Evolutionary conservation across 2,113 vertebrate genomes (phyloP).

Genomic region (Todiramphus chloris): DNA sequence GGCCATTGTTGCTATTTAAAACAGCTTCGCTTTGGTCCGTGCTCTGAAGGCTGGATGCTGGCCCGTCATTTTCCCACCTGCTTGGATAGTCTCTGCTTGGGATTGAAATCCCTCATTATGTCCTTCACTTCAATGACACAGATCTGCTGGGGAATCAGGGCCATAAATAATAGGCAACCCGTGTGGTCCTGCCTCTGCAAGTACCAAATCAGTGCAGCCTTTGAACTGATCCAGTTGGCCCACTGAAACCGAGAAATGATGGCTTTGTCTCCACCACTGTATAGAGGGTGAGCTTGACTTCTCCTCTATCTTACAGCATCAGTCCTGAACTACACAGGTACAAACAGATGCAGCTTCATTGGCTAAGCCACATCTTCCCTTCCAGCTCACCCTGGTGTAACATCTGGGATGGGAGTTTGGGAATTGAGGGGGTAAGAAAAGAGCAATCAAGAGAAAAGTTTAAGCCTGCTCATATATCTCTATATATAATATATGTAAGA

Average conservation of each 20-base stretch:
- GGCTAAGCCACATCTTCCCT: background rate
- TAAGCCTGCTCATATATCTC: background rate
- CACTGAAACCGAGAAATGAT: background rate
- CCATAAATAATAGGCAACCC: slow-evolving; percentile 1
- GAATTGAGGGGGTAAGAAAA: background rate
- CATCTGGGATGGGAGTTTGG: background rate
- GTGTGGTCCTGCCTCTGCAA: background rate
- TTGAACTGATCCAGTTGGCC: background rate
- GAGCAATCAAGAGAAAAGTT: background rate
- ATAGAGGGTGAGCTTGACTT: background rate
- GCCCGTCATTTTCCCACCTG: slow-evolving; percentile 45
- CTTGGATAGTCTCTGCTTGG: slow-evolving; percentile 53
- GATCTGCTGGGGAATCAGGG: background rate
- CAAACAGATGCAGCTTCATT: background rate
- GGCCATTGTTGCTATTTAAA: slow-evolving; percentile 62
- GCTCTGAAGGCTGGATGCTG: slow-evolving; percentile 36
- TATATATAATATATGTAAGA: background rate
- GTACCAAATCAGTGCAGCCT: slow-evolving; percentile 4
- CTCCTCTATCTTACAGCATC: background rate
- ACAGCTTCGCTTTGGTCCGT: background rate
- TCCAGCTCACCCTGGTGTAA: background rate
- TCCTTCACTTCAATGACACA: slow-evolving; percentile 34
- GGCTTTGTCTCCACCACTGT: background rate
- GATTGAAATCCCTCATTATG: slow-evolving; percentile 58
- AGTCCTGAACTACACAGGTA: background rate